Evolutionary conservation across 2,888 invertebrate genomes (phyloP).

Genomic region (Holacanthella duospinosa): DNA sequence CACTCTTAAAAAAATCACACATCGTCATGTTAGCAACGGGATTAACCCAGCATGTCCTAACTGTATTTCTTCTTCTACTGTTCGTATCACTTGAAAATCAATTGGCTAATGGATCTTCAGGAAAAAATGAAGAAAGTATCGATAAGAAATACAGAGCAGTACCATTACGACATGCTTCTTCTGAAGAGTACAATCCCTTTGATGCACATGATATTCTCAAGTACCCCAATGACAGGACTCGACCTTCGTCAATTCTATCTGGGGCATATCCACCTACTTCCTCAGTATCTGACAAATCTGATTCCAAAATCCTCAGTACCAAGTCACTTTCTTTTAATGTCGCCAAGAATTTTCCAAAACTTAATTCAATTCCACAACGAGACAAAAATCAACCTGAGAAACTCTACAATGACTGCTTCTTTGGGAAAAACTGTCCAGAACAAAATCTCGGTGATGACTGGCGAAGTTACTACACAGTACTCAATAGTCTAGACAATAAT

Average conservation of each 20-base stretch:
- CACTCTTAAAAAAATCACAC: background rate
- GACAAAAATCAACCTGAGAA: background rate
- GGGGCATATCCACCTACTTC: background rate
- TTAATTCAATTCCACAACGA: background rate
- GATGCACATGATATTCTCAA: background rate
- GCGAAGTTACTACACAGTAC: constrained; percentile 21
- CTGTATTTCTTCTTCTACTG: constrained; percentile 24
- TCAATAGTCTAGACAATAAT: constrained; percentile 12
- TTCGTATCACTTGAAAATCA: background rate
- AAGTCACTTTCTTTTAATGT: background rate
- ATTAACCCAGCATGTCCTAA: constrained; percentile 35
- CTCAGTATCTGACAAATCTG: background rate
- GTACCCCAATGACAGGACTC: background rate
- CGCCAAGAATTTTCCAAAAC: background rate
- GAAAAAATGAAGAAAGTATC: background rate
- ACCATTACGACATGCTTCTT: background rate
- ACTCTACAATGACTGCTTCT: background rate
- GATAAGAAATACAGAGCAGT: background rate
- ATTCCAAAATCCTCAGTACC: background rate
- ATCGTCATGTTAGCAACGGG: constrained; percentile 20
- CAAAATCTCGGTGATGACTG: constrained; percentile 18
- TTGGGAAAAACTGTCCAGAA: constrained; percentile 10
- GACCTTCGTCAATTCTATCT: background rate
- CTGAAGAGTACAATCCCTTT: background rate
- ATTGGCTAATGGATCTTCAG: background rate